A percentile compares a stretch with the other conserved stretches of the same genome.
Evolutionary conservation across 2,113 vertebrate genomes (phyloP).

Genomic region (Acrocephalus arundinaceus): DNA sequence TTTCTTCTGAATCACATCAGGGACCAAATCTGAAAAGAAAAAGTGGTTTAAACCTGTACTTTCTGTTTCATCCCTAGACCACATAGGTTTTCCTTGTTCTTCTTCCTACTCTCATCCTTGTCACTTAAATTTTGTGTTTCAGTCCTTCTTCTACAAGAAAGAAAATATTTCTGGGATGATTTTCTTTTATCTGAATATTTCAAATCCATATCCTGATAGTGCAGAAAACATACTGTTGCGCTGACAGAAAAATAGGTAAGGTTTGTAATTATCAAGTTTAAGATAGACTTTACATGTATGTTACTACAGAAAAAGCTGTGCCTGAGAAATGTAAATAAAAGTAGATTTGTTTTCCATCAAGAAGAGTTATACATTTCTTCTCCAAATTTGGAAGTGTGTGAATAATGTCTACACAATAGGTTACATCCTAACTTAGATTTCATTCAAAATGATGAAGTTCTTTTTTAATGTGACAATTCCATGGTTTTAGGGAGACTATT

Average conservation of each 20-base stretch:
- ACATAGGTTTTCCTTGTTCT: not conserved
- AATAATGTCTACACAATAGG: not conserved
- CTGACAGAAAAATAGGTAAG: not conserved
- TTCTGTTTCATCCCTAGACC: not conserved
- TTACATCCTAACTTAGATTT: not conserved
- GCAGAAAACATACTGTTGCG: not conserved
- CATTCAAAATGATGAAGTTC: not conserved
- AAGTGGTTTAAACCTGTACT: accelerated
- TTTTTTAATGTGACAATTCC: not conserved
- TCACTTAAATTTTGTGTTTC: not conserved
- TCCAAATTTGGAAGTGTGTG: not conserved
- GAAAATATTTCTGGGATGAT: not conserved
- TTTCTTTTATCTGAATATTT: not conserved
- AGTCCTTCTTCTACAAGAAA: not conserved
- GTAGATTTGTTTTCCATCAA: not conserved
- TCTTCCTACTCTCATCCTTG: not conserved
- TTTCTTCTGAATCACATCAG: not conserved
- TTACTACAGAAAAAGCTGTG: not conserved
- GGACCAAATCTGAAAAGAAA: not conserved
- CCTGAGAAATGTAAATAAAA: not conserved
- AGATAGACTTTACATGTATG: not conserved
- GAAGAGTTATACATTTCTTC: not conserved
- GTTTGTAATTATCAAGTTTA: not conserved
- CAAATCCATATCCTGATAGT: not conserved
- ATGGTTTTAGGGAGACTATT: not conserved